Evolutionary conservation across 2,113 vertebrate genomes (phyloP), one percentile per base, ranked within the genome.

Genomic region (Geothlypis trichas): DNA sequence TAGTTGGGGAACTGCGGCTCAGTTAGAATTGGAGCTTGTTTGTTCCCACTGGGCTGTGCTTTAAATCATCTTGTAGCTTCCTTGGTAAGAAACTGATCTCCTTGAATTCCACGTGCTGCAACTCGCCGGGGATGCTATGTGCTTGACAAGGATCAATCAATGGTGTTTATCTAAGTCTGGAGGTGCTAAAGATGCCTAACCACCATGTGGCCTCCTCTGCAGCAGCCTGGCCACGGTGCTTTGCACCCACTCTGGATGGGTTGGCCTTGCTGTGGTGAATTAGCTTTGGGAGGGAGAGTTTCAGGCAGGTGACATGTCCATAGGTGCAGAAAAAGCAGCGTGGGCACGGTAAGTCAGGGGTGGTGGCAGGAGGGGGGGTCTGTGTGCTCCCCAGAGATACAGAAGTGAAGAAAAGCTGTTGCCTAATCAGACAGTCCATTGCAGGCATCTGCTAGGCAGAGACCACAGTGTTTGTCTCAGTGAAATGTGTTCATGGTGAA

Each of bases 351-450:
- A 55, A 87, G 31, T n/a, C 5, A 7, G 63, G 30, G 27, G 15
- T 2, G 2, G 23, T 2, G 3, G 52, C 1, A 0, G 47, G 44
- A 66, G 65, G 11, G 6, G 18, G 31, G 33, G 20, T 58, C 88
- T 85, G 71, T 0, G 1, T 90, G 90, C 77, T 95, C 42, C 3
- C 3, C 46, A 69, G 83, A 93, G 94, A 93, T 90, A 95, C 3
- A 88, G 79, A 41, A 77, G 67, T 51, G 55, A 41, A 87, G 69
- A 66, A 92, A 58, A 87, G 28, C 83, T 77, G 62, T 67, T 83
- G 52, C n/a, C 62, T 93, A 89, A 82, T 96, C 84, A 90, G 79
- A 23, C 27, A 28, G 17, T 62, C 61, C 62, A 35, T 85, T 96
- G 79, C 90, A 71, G 46, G 62, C 72, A 89, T 84, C 80, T 89